A percentile compares a stretch with the other conserved stretches of the same genome.
Conservation (phyloP, 2,888 invertebrate species). For the Helobdella robusta region DNA sequence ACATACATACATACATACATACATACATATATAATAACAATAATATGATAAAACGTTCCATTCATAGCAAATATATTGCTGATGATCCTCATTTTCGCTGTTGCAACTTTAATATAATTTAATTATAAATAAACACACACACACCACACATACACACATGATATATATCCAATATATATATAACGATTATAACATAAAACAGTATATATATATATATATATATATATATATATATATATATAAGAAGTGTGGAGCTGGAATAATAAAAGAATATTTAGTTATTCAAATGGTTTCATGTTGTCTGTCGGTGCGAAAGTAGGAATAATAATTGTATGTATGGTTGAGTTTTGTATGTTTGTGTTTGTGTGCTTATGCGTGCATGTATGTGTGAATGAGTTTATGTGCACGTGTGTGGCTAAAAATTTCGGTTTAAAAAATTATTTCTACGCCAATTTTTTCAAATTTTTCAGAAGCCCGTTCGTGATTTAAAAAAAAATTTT, state of each 20-base stretch:
- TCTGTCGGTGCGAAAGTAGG: too few species aligned
- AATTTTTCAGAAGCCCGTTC: too few species aligned
- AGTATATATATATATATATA: not conserved
- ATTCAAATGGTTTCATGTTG: not conserved
- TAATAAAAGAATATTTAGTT: not conserved
- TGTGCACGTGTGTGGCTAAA: not conserved
- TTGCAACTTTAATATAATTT: too few species aligned
- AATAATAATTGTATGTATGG: not conserved
- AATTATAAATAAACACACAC: not conserved
- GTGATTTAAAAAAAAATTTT: too few species aligned
- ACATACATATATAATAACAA: not conserved
- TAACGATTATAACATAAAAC: not conserved
- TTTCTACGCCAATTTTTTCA: not conserved
- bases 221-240: not conserved
- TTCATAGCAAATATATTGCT: too few species aligned
- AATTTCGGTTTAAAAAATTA: not conserved
- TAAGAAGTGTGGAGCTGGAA: not conserved
- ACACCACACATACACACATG: conserved; percentile 3
- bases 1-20: conserved; percentile 2
- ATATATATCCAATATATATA: not conserved
- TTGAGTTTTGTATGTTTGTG: not conserved
- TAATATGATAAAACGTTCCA: not conserved
- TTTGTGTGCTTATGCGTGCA: not conserved
- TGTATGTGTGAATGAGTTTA: not conserved
- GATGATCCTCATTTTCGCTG: too few species aligned